Base-by-base conservation (phyloP, 2,888 invertebrate species). In the Lottia gigantea region DNA sequence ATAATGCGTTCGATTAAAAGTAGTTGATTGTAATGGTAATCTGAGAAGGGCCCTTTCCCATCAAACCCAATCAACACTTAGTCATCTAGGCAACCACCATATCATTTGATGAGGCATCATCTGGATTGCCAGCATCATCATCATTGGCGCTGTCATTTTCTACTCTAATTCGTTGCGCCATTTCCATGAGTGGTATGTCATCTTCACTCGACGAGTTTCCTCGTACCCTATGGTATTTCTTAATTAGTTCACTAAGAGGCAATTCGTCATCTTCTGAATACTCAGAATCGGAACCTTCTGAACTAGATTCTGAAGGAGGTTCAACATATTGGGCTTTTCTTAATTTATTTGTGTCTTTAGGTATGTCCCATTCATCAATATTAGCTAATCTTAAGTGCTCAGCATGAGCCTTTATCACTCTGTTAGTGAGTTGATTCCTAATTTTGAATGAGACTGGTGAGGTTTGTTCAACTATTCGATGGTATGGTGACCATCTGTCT, bases 401-500 rank as follows among this genome's bases (percentile, higher is more conserved):
- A 8, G 71, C 71, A 31, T 73, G 71, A 12, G 16, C 40, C 26
- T 70, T 70, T 7, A 61, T 66, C 2, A 63, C 23, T 6, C 15
- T 46, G 15, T 62, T 62, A 11, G 23, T 16, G 2, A 66, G 26
- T 31, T 70, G 70, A 63, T 63, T 66, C 23, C 62, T 70, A 19
- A 70, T 66, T 26, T 66, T 70, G 55, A 66, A 66, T 14, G 46
- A 69, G 12, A 71, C 66, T 14, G 73, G 74, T 14, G 64, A n/a
- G 14, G 12, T 73, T 55, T 74, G 67, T 64, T 76, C 73, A 23
- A 74, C 68, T 12, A 76, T 72, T 55, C 73, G 64, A 66, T 67
- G 74, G 49, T 71, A 75, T 7, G 73, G 76, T 25, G 45, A 64
- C 76, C 76, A 78, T 55, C 73, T 75, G 31, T n/a, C 23, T 26